A percentile compares a stretch with the other conserved stretches of the same genome.
phyloP scores from a whole-genome alignment of 2,797 vertebrate species.

The Propithecus perrieri region DNA sequence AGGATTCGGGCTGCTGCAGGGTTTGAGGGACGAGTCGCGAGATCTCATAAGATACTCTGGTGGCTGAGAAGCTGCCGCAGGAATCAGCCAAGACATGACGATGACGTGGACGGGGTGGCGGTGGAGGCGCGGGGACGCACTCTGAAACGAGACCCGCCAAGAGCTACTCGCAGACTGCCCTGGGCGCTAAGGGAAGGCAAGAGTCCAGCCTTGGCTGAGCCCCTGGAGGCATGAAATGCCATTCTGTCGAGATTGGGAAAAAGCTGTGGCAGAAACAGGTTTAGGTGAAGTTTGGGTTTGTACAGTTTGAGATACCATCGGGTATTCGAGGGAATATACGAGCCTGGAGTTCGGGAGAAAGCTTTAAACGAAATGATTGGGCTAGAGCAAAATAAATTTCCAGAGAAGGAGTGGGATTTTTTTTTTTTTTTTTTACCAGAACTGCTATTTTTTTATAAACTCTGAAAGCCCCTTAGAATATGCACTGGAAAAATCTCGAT shows the following conservation, averaged over 20 bases:
- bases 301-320: fast-evolving
- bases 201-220: background rate
- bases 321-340: background rate
- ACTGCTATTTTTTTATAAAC: background rate
- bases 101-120: background rate
- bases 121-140: too few species aligned
- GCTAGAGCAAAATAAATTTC: background rate
- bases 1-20: too few species aligned
- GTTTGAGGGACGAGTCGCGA: fast-evolving
- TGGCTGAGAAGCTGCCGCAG: fast-evolving
- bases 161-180: background rate
- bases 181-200: too few species aligned
- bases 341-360: background rate
- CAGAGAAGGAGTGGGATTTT: background rate
- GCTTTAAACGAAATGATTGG: too few species aligned
- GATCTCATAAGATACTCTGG: fast-evolving
- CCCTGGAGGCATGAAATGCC: background rate
- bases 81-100: background rate
- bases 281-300: background rate
- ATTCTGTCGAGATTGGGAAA: background rate
- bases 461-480: background rate
- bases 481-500: too few species aligned
- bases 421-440: background rate
- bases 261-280: fast-evolving
- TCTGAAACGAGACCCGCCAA: background rate